Evolutionary conservation across 1,140 invertebrate genomes (phyloP).

Genomic region (Tetraneura akinire): DNA sequence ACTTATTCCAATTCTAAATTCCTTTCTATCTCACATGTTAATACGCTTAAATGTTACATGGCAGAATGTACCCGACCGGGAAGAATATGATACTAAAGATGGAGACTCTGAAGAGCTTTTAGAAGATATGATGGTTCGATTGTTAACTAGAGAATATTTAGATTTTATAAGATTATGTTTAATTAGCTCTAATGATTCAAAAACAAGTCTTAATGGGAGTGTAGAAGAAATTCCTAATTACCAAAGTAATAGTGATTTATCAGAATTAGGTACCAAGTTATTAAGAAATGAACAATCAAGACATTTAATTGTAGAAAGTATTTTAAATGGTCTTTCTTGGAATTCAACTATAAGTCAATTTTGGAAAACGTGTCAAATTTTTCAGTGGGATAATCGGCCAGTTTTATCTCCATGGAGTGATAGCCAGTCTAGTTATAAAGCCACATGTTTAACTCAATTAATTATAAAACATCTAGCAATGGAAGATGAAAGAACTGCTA

Average conservation of each 20-base stretch:
- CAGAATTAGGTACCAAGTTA: constrained; percentile 70
- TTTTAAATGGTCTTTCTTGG: constrained; percentile 42
- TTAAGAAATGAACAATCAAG: constrained; percentile 59
- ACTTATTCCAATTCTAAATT: constrained; percentile 74
- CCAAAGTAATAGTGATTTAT: constrained; percentile 37
- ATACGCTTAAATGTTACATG: constrained; percentile 74
- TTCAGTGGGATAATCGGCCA: constrained; percentile 39
- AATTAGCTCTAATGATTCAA: constrained; percentile 60
- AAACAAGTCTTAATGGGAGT: constrained; percentile 52
- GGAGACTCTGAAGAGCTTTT: constrained; percentile 70
- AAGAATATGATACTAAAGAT: constrained; percentile 76
- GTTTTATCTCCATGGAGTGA: constrained; percentile 33
- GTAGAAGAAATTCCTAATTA: constrained; percentile 31
- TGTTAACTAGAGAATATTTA: constrained; percentile 83
- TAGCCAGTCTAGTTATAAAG: constrained; percentile 43
- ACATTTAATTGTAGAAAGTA: constrained; percentile 37
- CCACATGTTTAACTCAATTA: constrained; percentile 10
- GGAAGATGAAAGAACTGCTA: constrained; percentile 35
- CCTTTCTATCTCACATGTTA: constrained; percentile 70
- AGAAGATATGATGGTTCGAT: constrained; percentile 83
- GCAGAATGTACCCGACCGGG: constrained; percentile 74
- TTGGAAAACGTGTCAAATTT: constrained; percentile 45
- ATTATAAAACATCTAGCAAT: constrained; percentile 18
- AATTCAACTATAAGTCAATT: constrained; percentile 44
- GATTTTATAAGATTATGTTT: constrained; percentile 75